Evolutionary conservation across 2,797 vertebrate genomes (phyloP), one percentile per base, ranked within the genome.

Genomic region (Liasis olivaceus): DNA sequence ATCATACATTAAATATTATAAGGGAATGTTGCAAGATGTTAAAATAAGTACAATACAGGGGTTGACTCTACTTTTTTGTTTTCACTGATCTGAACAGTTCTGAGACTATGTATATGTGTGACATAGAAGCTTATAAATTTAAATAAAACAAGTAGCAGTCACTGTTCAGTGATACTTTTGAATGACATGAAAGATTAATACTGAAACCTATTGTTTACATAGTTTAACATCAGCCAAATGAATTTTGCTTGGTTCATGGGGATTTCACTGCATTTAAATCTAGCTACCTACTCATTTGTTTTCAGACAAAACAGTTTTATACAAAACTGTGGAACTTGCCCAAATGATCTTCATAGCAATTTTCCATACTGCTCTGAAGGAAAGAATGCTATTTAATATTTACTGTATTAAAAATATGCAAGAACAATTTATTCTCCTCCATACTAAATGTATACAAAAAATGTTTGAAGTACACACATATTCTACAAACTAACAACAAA

Each of bases 1-100:
- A 99, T 98, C 98, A 99, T 97, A 99, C 96, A 96, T 97, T 96
- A 97, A 98, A 97, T 98, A 96, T 92, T 96, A 91, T 24, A 93
- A 93, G 24, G 69, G 69, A 85, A 91, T 42, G 51, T 28, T 77
- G 31, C 24, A 90, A 47, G 66, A 42, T 47, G 9, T 56, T n/a
- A 47, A 56, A 11, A 42, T 64, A 88, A 15, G 14, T 42, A 56
- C 26, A 81, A 87, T 26, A 36, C 20, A 85, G 77, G 51, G 13
- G 22, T 89, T 56, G 14, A 22, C 26, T 56, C 51, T 91, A 36
- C 5, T 22, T 62, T 42, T 17, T 15, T 2, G 20, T 85, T 42
- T 85, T 22, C 77, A 31, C 42, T 90, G 20, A 90, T 51, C 36
- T 28, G 9, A 90, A 24, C 26, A n/a, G 1, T 13, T 62, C 63